These are phyloP conservation scores for Malacoctenus gilli DNA, from an alignment of 2,797 vertebrate genomes.

Conservation along the genomic window DNA sequence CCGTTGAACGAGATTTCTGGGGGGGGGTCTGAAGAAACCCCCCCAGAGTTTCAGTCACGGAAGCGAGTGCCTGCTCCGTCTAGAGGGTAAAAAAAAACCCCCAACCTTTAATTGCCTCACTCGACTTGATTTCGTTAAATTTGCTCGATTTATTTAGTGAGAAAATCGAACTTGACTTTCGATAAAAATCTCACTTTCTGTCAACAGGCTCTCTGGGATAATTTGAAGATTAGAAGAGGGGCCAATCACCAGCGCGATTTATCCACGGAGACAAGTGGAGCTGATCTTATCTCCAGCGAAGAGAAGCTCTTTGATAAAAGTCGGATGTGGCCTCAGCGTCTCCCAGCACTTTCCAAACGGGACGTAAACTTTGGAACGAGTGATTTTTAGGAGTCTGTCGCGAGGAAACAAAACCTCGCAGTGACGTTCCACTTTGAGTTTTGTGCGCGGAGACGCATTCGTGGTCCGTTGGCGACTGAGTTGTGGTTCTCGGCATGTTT, in stretches of 20 bases:
- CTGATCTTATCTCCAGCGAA: slow-evolving; percentile 48
- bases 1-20: slow-evolving; percentile 9
- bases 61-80: not conserved
- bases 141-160: slow-evolving; percentile 13
- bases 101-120: not conserved
- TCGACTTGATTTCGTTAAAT: not conserved
- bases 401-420: slow-evolving; percentile 1
- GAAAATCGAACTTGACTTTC: slow-evolving; percentile 21
- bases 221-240: slow-evolving; percentile 42
- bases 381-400: not conserved
- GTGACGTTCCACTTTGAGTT: not conserved
- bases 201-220: slow-evolving; percentile 17
- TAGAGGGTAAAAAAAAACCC: not conserved
- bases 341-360: slow-evolving; percentile 18
- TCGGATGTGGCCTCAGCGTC: slow-evolving; percentile 21
- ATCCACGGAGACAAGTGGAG: slow-evolving; percentile 40
- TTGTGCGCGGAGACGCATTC: no score
- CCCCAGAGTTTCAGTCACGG: not conserved
- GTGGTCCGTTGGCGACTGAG: no score
- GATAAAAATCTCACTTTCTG: slow-evolving; percentile 32
- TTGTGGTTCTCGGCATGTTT: no score
- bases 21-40: no score
- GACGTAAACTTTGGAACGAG: not conserved
- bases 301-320: slow-evolving; percentile 43
- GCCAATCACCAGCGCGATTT: slow-evolving; percentile 43